phyloP scores from a whole-genome alignment of 23 tunicate species.

The Styela plicata region DNA sequence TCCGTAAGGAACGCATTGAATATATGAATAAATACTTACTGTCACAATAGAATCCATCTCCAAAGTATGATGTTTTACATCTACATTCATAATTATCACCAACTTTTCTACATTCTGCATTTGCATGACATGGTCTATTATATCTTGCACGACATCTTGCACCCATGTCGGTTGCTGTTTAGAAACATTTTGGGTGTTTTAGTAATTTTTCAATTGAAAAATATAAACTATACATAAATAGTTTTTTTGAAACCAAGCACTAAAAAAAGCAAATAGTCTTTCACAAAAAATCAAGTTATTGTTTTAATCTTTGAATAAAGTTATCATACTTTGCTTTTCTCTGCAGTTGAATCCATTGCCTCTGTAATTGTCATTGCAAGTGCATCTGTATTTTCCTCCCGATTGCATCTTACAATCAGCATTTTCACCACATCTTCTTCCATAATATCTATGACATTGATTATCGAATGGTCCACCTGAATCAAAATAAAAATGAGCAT shows the following conservation, averaged over 20 bases:
- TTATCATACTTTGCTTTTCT: neutral
- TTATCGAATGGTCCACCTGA: neutral
- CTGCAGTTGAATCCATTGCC: conserved; percentile 34
- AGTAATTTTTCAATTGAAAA: no score
- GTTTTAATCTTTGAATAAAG: no score
- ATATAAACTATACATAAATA: no score
- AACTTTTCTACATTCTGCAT: conserved; percentile 4
- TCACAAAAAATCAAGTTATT: no score
- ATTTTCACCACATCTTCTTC: conserved; percentile 10
- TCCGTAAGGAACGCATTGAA: no score
- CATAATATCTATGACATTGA: conserved; percentile 15
- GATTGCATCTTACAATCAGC: neutral
- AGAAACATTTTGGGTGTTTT: no score
- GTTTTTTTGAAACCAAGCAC: no score
- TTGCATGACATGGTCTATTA: conserved; percentile 3
- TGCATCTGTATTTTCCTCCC: conserved; percentile 3
- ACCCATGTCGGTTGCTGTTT: no score
- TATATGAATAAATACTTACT: conserved; percentile 5
- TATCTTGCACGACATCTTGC: conserved; percentile 6
- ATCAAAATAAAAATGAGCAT: neutral
- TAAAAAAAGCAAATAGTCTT: no score
- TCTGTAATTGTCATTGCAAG: conserved; percentile 10
- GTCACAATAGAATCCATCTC: conserved; percentile 15
- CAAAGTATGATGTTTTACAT: neutral
- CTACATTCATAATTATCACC: neutral